These are phyloP conservation scores for Pantherophis vulpinus DNA, from an alignment of 2,797 vertebrate genomes.

Conservation along the genomic window DNA sequence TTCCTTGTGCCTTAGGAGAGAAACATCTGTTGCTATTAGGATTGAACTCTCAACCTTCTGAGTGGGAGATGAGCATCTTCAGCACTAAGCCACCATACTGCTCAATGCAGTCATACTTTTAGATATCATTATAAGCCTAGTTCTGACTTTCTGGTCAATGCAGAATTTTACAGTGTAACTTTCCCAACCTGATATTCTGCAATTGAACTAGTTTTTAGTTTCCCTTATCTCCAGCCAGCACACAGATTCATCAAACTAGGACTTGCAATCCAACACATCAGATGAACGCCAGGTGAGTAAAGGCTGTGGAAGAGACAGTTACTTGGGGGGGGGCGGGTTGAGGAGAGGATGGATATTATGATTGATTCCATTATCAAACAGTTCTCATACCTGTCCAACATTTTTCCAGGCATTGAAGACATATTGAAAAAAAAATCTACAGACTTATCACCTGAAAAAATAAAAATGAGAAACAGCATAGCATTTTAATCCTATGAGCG, in stretches of 20 bases:
- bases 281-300: background rate
- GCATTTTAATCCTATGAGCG: background rate
- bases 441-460: background rate
- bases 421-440: background rate
- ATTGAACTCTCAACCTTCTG: too few relatives aligned
- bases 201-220: background rate
- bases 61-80: too few relatives aligned
- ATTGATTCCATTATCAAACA: background rate
- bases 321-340: background rate
- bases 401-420: background rate
- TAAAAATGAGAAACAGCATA: background rate
- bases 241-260: background rate
- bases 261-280: background rate
- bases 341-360: background rate
- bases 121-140: background rate
- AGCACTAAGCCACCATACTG: too few relatives aligned
- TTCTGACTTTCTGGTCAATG: background rate
- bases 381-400: background rate
- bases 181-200: background rate
- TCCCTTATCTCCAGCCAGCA: background rate
- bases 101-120: background rate
- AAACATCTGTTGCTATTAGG: too few relatives aligned
- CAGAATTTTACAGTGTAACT: background rate
- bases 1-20: too few relatives aligned
- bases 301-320: background rate